Evolutionary conservation across 1,140 invertebrate species (phyloP).

Genomic region (Stegodyphus mimosarum): DNA sequence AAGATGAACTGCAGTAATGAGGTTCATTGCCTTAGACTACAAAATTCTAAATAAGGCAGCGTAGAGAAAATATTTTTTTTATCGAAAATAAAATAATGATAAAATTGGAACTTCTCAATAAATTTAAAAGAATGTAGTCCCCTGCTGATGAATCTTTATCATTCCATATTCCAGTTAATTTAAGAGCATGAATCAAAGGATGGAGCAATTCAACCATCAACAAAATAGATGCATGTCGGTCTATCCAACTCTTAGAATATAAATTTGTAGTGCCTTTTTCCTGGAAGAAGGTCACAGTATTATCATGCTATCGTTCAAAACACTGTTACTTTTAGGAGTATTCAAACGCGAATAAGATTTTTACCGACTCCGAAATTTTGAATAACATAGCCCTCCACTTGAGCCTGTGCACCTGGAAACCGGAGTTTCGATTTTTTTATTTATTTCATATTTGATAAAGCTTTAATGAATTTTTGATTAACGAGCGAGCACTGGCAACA

Average conservation of each 20-base stretch:
- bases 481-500: no score
- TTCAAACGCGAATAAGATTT: slow-evolving; percentile 1
- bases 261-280: not conserved
- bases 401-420: no score
- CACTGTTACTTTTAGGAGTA: not conserved
- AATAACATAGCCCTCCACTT: no score
- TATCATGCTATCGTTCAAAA: not conserved
- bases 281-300: not conserved
- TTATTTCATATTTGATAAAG: no score
- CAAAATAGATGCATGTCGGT: slow-evolving; percentile 10
- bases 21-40: no score
- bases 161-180: no score
- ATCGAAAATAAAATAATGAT: slow-evolving; percentile 10
- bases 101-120: slow-evolving; percentile 8
- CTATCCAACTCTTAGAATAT: slow-evolving; percentile 8
- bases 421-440: no score
- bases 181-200: slow-evolving; percentile 26
- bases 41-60: no score
- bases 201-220: not conserved
- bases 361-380: no score
- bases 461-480: no score
- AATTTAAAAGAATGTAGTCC: slow-evolving; percentile 11
- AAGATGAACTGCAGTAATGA: not conserved
- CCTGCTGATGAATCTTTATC: slow-evolving; percentile 13
- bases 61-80: no score